Evolutionary conservation across 2,797 vertebrate species (phyloP).

Genomic region (Malacoraja senta): DNA sequence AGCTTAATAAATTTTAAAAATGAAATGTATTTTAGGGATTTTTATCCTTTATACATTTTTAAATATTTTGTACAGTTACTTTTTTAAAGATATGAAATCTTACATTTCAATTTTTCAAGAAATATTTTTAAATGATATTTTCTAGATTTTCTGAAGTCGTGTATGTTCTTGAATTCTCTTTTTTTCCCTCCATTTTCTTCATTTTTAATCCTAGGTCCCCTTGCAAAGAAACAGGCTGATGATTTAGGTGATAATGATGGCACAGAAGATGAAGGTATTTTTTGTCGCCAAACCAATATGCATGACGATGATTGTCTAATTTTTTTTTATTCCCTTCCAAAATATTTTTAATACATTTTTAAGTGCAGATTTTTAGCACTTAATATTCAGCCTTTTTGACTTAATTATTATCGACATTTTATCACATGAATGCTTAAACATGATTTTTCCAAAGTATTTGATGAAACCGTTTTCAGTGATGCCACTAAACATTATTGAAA

Average conservation of each 20-base stretch:
- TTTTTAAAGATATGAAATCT: constrained; percentile 17
- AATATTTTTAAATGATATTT: constrained; percentile 62
- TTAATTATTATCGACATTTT: constrained; percentile 28
- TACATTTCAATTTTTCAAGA: constrained; percentile 38
- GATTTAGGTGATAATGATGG: constrained; percentile 99
- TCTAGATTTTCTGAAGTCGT: constrained; percentile 77
- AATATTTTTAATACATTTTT: constrained; percentile 28
- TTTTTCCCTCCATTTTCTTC: constrained; percentile 84
- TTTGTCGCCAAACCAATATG: constrained; percentile 88
- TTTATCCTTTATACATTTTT: constrained; percentile 23
- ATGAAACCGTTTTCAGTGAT: neutral
- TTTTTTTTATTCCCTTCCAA: constrained; percentile 48
- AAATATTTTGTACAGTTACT: constrained; percentile 7
- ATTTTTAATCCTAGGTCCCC: constrained; percentile 99
- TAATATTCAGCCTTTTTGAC: constrained; percentile 10
- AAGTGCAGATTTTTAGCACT: constrained; percentile 38
- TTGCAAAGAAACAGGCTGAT: constrained; percentile 99
- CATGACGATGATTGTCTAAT: constrained; percentile 82
- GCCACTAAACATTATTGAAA: neutral
- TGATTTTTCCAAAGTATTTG: constrained; percentile 15
- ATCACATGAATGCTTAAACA: neutral
- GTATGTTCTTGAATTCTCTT: constrained; percentile 86
- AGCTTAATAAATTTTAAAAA: neutral
- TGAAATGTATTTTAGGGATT: neutral
- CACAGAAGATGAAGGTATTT: constrained; percentile 99